Evolutionary conservation across 2,797 vertebrate genomes (phyloP).

Genomic region (Poecile montanus): DNA sequence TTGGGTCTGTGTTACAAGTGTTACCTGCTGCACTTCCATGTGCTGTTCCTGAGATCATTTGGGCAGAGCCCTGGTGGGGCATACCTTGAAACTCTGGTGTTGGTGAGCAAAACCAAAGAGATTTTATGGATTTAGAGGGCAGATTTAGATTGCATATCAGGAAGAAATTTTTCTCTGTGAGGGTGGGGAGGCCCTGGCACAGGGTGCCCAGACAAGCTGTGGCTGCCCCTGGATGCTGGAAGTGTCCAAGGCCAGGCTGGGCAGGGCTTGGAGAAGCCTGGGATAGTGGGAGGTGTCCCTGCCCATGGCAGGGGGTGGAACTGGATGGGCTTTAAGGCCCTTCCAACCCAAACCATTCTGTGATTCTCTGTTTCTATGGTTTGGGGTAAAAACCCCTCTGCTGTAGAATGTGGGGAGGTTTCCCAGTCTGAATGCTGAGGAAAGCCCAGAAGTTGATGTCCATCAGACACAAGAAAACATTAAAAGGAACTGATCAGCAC

Average conservation of each 20-base stretch:
- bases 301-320: accelerated
- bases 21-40: accelerated
- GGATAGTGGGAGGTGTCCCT: accelerated
- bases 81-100: neutral
- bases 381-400: accelerated
- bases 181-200: accelerated
- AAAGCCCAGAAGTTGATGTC: neutral
- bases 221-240: neutral
- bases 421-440: neutral
- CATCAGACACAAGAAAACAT: neutral
- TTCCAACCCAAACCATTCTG: neutral
- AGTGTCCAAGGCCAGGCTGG: neutral
- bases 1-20: neutral
- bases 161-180: neutral
- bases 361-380: neutral
- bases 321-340: accelerated
- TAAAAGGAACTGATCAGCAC: neutral
- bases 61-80: neutral
- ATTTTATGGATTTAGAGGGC: neutral
- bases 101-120: neutral
- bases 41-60: accelerated
- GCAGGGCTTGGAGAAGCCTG: accelerated
- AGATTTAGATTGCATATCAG: neutral
- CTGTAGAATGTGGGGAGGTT: neutral
- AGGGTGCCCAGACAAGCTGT: neutral